Base-by-base conservation (phyloP, 1,140 invertebrate genomes). In the Hestina assimilis region DNA sequence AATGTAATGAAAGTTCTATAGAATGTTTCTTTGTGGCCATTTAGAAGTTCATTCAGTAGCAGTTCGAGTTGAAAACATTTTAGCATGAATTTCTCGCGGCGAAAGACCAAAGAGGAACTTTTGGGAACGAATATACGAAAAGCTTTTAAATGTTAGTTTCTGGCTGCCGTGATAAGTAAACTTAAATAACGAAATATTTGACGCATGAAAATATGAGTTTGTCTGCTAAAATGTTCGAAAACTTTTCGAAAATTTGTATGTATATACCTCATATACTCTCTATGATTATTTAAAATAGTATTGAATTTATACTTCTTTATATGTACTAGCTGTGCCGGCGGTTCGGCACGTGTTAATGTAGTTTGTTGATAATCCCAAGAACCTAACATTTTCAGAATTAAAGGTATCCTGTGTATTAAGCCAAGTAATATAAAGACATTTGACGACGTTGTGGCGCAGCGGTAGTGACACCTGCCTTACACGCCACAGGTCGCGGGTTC, bases 101-200 rank as follows among this genome's bases (percentile, higher is more conserved):
- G 56, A 48, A 58, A 69, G 70, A 67, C 56, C 63, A 66, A 69
- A 64, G 68, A 71, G 60, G 54, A 74, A 82, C 77, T 61, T 75
- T 82, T 72, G 43, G 33, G 40, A 76, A 79, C 72, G 72, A 79
- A 82, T 79, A 75, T 69, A 59, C 63, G 63, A 66, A 65, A 62
- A 71, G 65, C 65, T 72, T 72, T 74, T 68, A 66, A 74, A 62
- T 48, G 56, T 52, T 58, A 41, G 60, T 55, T 64, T 55, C 38
- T 57, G 62, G 60, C 47, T 31, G 53, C 26, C 15, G 38, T 56
- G 59, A 69, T 69, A 66, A 66, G 56, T 54, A 55, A 61, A 57
- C 28, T 57, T 46, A 21, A 38, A 38, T 38, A 50, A 58, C 6
- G 55, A 43, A 31, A 48, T 58, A 43, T 58, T 31, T 26, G 46